These are phyloP conservation scores for Patella pellucida DNA, from an alignment of 2,888 invertebrate genomes.

Conservation along the genomic window DNA sequence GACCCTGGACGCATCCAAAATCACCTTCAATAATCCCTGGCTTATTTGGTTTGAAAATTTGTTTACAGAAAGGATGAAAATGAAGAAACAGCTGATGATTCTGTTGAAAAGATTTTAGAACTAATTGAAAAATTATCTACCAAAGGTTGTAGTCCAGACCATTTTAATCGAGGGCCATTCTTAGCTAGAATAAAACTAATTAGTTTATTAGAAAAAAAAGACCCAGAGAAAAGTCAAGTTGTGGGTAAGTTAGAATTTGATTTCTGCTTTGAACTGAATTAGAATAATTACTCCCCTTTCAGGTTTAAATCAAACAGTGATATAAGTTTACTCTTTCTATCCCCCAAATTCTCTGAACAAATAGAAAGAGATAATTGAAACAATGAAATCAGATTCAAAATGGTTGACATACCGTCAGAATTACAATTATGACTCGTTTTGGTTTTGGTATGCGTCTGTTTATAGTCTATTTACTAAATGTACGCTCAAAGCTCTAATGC, in stretches of 20 bases:
- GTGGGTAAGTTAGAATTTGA: conserved; percentile 31
- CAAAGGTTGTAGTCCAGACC: conserved; percentile 39
- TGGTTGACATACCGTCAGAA: too few species aligned
- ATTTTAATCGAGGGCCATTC: conserved; percentile 81
- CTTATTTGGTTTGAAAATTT: too few species aligned
- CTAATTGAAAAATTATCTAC: conserved; percentile 62
- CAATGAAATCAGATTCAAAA: too few species aligned
- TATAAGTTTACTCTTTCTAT: too few species aligned
- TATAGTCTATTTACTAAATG: too few species aligned
- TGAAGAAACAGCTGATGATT: conserved; percentile 52
- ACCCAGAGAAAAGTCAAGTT: conserved; percentile 26
- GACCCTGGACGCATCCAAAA: neutral
- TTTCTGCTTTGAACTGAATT: neutral
- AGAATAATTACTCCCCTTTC: too few species aligned
- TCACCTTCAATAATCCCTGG: too few species aligned
- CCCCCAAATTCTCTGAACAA: too few species aligned
- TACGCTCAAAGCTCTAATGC: neutral
- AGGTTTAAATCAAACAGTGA: too few species aligned
- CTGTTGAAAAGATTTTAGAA: conserved; percentile 56
- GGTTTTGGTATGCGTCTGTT: too few species aligned
- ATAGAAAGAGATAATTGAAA: too few species aligned
- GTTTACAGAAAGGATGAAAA: conserved; percentile 19
- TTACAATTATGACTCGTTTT: too few species aligned
- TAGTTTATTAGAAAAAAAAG: conserved; percentile 45
- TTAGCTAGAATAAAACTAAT: conserved; percentile 82